A percentile compares a stretch with the other conserved stretches of the same genome.
phyloP scores from a whole-genome alignment of 2,113 vertebrate species.

The Pitta sordida region DNA sequence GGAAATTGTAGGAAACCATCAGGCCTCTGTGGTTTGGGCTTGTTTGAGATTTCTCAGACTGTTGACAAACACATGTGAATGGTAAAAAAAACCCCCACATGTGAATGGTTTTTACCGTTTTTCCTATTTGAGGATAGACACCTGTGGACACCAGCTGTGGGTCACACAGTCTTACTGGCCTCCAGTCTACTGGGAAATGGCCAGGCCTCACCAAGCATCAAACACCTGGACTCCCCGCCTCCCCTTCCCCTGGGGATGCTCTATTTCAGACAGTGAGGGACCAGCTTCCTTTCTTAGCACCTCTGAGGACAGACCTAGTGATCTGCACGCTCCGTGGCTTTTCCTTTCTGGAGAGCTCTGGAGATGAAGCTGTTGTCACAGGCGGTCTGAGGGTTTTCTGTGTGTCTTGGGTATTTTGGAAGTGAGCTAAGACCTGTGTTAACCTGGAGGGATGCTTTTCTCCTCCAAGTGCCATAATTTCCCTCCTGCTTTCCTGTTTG shows the following conservation, averaged over 20 bases:
- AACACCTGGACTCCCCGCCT: background rate
- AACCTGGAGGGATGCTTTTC: background rate
- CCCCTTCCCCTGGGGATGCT: background rate
- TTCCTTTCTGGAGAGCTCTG: background rate
- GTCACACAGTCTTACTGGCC: accelerated
- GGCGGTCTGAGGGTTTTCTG: background rate
- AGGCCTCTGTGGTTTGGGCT: background rate
- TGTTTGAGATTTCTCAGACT: background rate
- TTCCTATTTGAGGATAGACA: background rate
- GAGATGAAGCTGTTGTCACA: background rate
- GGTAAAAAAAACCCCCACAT: no score
- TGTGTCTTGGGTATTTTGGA: background rate
- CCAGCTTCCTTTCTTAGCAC: background rate
- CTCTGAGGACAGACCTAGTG: background rate
- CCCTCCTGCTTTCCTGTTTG: background rate
- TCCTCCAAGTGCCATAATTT: background rate
- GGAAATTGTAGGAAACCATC: background rate
- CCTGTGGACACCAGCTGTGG: background rate
- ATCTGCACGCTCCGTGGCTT: background rate
- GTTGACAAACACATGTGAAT: background rate
- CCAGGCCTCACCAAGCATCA: background rate
- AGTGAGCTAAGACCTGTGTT: background rate
- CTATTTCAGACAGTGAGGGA: background rate
- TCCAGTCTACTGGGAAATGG: background rate
- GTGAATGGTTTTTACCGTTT: background rate